These are phyloP conservation scores for Apotomis capreana DNA, from an alignment of 2,888 invertebrate genomes.

Conservation along the genomic window DNA sequence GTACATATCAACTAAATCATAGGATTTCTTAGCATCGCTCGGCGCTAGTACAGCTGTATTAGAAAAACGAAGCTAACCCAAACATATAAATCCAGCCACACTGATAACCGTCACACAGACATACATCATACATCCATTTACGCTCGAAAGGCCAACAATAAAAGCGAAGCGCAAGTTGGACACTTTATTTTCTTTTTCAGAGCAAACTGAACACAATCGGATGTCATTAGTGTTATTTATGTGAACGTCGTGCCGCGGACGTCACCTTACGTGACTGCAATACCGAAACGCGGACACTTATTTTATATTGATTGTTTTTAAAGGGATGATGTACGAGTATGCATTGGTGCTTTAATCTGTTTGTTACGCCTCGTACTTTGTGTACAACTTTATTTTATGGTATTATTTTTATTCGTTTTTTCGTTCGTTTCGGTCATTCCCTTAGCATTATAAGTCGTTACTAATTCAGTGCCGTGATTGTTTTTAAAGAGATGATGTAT, in stretches of 20 bases:
- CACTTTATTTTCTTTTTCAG: slow-evolving; percentile 53
- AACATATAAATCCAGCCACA: background rate
- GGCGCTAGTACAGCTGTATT: too few relatives aligned
- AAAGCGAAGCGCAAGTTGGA: slow-evolving; percentile 33
- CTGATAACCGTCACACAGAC: slow-evolving; percentile 6
- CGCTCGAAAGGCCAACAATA: slow-evolving; percentile 32
- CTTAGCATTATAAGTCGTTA: too few relatives aligned
- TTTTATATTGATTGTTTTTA: slow-evolving; percentile 44
- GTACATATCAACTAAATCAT: too few relatives aligned
- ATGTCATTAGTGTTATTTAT: slow-evolving; percentile 80
- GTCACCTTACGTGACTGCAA: slow-evolving; percentile 55
- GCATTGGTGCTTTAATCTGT: background rate
- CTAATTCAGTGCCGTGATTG: slow-evolving; percentile 31
- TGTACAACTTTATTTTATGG: background rate
- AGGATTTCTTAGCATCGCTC: too few relatives aligned
- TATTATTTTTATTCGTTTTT: too few relatives aligned
- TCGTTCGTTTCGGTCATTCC: too few relatives aligned
- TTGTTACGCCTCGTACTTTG: too few relatives aligned
- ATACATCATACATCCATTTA: slow-evolving; percentile 20
- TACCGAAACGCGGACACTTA: slow-evolving; percentile 50
- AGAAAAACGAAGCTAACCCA: background rate
- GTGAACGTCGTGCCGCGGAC: slow-evolving; percentile 69
- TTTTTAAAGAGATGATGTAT: slow-evolving; percentile 32
- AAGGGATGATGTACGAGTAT: slow-evolving; percentile 30
- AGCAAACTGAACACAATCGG: slow-evolving; percentile 69